phyloP scores from a whole-genome alignment of 2,888 invertebrate species.

The Lucinisca nassula region DNA sequence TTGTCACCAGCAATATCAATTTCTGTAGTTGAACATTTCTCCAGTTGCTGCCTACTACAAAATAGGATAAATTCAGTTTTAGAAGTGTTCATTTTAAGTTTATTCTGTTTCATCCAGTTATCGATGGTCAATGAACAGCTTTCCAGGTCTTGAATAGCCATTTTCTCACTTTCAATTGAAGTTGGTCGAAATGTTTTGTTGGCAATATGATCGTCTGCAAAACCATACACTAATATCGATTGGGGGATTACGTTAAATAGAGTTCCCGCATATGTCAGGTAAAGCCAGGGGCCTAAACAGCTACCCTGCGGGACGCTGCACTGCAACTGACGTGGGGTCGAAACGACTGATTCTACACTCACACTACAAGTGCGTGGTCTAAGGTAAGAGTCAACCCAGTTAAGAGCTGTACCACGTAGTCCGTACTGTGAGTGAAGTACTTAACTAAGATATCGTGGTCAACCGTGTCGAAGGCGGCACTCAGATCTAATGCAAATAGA shows the following conservation, averaged over 20 bases:
- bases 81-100: slow-evolving; percentile 42
- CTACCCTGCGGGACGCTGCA: slow-evolving; percentile 44
- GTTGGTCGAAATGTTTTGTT: slow-evolving; percentile 24
- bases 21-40: too few relatives aligned
- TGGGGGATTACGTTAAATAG: slow-evolving; percentile 41
- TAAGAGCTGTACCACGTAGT: slow-evolving; percentile 11
- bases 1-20: too few relatives aligned
- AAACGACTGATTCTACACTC: background rate
- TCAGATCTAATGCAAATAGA: slow-evolving; percentile 51
- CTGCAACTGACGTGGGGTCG: background rate
- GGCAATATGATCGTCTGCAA: slow-evolving; percentile 38
- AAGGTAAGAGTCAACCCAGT: slow-evolving; percentile 39
- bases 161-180: background rate
- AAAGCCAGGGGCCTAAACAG: slow-evolving; percentile 46
- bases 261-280: slow-evolving; percentile 45
- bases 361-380: slow-evolving; percentile 31
- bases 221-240: slow-evolving; percentile 29
- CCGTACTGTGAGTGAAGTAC: slow-evolving; percentile 33
- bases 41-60: too few relatives aligned
- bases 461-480: slow-evolving; percentile 63
- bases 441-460: slow-evolving; percentile 51
- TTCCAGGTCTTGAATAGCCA: slow-evolving; percentile 3
- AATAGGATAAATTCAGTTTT: too few relatives aligned
- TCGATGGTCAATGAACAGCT: slow-evolving; percentile 25
- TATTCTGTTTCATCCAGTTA: slow-evolving; percentile 34